phyloP scores from a whole-genome alignment of 1,140 invertebrate species.

The Apis mellifera region Amel_HAv3.1 CM009941.2:828001-828500 shows the following conservation, averaged over 20 bases:
- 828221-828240: not conserved
- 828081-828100: not conserved
- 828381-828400: not conserved
- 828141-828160: constrained; percentile 22
- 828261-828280: too few species aligned
- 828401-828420: not conserved
- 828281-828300: constrained; percentile 9
- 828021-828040: not conserved
- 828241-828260: not conserved
- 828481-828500: not conserved
- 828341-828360: constrained; percentile 4
- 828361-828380: not conserved
- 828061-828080: not conserved
- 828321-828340: constrained; percentile 18
- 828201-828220: constrained; percentile 1
- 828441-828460: not conserved
- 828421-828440: not conserved
- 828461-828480: not conserved
- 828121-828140: not conserved
- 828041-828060: constrained; percentile 16
- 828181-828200: constrained; percentile 3
- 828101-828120: not conserved
- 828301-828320: constrained; percentile 1
- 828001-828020: not conserved
- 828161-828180: constrained; percentile 4